Base-by-base conservation (phyloP, 2,113 vertebrate genomes). In the Pterocles orientalis region DNA sequence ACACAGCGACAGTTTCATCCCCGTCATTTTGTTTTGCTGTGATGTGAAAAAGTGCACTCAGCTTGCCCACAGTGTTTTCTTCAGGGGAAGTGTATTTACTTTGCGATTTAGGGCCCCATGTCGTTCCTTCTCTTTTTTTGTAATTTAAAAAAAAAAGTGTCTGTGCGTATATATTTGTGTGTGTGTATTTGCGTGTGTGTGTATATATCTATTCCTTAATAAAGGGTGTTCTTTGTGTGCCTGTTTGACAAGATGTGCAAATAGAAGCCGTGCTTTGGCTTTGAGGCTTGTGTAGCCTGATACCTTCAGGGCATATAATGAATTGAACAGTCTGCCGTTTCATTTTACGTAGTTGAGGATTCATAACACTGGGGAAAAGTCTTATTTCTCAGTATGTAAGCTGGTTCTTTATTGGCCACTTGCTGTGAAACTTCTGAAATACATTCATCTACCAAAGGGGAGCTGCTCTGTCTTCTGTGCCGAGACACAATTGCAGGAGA, bases 401-500 rank as follows among this genome's bases (percentile, higher is more conserved):
- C 57, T 5, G 6, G 12, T 69, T 82, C 92, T 83, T 81, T 90
- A 83, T 83, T 94, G 90, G 68, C 82, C 68, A 29, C 92, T 79
- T 91, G 86, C 92, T 92, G 94, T 70, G 91, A 54, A 84, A 41
- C 83, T 92, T 91, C 77, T 76, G 62, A 85, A 82, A 82, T 29
- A 9, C 8, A 3, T 91, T 86, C 21, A 6, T 41, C 29, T 80
- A 23, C 53, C 77, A 39, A 41, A 90, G 82, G 56, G 75, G 53
- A 79, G 28, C 82, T 48, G 45, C 76, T 82, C 24, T 43, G 23
- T 9, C 91, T 73, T 82, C 75, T 78, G 43, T 64, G 72, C 82
- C 21, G 87, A 50, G 85, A 5, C 56, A 12, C 60, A 70, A 12
- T 58, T 54, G 58, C 7, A 1, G 18, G n/a, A 77, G 66, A 11